Base-by-base conservation (phyloP, 1,140 invertebrate species). In the Papilio glaucus region DNA sequence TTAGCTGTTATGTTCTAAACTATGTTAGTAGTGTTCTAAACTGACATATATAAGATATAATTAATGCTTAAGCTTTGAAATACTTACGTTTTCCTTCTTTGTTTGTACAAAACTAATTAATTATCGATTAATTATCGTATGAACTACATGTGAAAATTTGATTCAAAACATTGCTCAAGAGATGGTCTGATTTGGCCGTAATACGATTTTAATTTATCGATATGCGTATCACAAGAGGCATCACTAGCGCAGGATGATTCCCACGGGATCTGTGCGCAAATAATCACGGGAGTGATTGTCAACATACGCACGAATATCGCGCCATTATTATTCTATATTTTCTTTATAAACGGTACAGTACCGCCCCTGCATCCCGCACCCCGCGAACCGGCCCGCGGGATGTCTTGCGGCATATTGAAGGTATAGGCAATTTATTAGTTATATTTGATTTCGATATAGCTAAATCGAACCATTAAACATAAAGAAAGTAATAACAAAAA, bases 221-320 rank as follows among this genome's bases (percentile, higher is more conserved):
- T 49, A 77, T 9, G 12, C 10, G 15, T n/a, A 33, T 18, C 5
- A 13, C 12, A 0, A 10, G 37, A 21, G 49, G 24, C 74, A 21
- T 68, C 76, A 13, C 57, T 72, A 67, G 49, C 70, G 41, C 72
- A 67, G 12, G 41, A 53, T 61, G 75, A 69, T 63, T 79, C 87
- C 81, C 83, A 72, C 75, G 87, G 83, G 85, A 83, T 70, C 74
- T 73, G 78, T 85, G 62, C 62, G 74, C 89, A 89, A 91, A 89
- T 91, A 91, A 89, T 88, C 85, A 85, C 80, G 74, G 77, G 80
- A 89, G 89, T 88, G 85, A 91, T 88, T 89, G 89, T 89, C 89
- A 91, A 91, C 87, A 90, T 77, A 84, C 84, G 78, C 83, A 85
- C 82, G 80, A 81, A 88, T 85, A 85, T 83, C 79, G 76, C 77